Percentiles rank a stretch among this genome's conserved stretches.
phyloP scores from a whole-genome alignment of 53 echinoderm and acorn worm genomes.

The Holothuria leucospilota region DNA sequence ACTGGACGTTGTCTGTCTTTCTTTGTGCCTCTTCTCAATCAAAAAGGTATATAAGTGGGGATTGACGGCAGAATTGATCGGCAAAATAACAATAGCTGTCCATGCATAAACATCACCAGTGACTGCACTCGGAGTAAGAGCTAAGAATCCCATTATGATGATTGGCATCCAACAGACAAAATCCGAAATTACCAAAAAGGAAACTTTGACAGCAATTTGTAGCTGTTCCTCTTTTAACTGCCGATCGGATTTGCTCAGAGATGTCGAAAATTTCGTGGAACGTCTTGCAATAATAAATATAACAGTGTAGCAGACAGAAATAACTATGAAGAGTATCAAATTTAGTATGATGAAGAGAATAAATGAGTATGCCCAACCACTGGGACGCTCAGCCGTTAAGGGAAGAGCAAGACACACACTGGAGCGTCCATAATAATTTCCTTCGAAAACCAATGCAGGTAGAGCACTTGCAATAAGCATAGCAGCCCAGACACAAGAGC shows the following conservation, averaged over 20 bases:
- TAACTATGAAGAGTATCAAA: constrained; percentile 69
- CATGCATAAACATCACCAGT: constrained; percentile 21
- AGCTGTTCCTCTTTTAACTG: constrained; percentile 26
- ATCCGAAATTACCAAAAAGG: constrained; percentile 16
- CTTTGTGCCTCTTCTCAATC: constrained; percentile 1
- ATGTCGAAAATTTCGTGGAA: constrained; percentile 49
- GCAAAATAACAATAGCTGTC: constrained; percentile 28
- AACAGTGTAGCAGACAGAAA: constrained; percentile 76
- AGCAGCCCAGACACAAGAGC: constrained; percentile 54
- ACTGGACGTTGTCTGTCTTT: not conserved
- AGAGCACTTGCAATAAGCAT: constrained; percentile 67
- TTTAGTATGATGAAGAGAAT: constrained; percentile 29
- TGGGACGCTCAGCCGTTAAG: constrained; percentile 66
- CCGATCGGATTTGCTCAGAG: constrained; percentile 10
- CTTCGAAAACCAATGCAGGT: constrained; percentile 77
- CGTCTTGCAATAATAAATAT: constrained; percentile 82
- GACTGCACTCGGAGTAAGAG: constrained; percentile 17
- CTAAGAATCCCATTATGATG: constrained; percentile 30
- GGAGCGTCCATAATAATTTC: constrained; percentile 85
- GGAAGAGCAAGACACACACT: constrained; percentile 93
- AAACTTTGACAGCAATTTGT: constrained; percentile 30
- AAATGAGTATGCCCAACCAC: constrained; percentile 90
- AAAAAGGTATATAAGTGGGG: constrained; percentile 29
- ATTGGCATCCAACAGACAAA: constrained; percentile 51
- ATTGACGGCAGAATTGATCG: constrained; percentile 34